phyloP scores from a whole-genome alignment of 2,797 vertebrate species.

The Macropus fuliginosus region DNA sequence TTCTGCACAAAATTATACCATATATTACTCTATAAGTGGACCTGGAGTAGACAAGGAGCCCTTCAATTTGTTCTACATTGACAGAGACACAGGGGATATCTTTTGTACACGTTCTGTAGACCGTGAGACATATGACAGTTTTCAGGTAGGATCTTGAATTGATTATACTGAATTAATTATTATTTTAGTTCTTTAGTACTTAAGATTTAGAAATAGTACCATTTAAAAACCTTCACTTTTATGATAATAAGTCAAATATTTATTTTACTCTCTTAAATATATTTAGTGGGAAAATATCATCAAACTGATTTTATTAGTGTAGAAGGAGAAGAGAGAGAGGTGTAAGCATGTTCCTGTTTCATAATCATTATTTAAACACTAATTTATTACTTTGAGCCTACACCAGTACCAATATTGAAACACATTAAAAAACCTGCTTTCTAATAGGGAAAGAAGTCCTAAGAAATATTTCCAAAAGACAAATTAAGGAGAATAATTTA shows the following conservation, averaged over 20 bases:
- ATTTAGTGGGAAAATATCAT: not conserved
- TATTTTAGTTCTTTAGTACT: slow-evolving; percentile 7
- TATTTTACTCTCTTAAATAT: slow-evolving; percentile 13
- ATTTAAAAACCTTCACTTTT: not conserved
- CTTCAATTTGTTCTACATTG: slow-evolving; percentile 85
- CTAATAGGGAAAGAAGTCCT: not conserved
- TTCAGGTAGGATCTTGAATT: slow-evolving; percentile 80
- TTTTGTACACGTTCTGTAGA: slow-evolving; percentile 85
- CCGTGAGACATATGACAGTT: slow-evolving; percentile 85
- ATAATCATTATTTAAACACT: not conserved
- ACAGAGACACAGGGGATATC: slow-evolving; percentile 86
- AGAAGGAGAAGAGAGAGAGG: not conserved
- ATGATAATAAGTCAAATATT: slow-evolving; percentile 3
- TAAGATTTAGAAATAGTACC: not conserved
- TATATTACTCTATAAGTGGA: slow-evolving; percentile 86
- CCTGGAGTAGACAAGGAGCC: slow-evolving; percentile 86
- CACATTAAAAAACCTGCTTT: not conserved
- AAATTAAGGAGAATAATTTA: not conserved
- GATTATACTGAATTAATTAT: slow-evolving; percentile 28
- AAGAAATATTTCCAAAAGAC: not conserved
- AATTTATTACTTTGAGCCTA: not conserved
- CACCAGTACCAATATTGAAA: not conserved
- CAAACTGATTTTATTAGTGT: not conserved
- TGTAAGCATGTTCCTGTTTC: not conserved
- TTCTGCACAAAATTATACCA: slow-evolving; percentile 84